Base-by-base conservation (phyloP, 2,113 vertebrate genomes). In the Nannospalax galili region DNA sequence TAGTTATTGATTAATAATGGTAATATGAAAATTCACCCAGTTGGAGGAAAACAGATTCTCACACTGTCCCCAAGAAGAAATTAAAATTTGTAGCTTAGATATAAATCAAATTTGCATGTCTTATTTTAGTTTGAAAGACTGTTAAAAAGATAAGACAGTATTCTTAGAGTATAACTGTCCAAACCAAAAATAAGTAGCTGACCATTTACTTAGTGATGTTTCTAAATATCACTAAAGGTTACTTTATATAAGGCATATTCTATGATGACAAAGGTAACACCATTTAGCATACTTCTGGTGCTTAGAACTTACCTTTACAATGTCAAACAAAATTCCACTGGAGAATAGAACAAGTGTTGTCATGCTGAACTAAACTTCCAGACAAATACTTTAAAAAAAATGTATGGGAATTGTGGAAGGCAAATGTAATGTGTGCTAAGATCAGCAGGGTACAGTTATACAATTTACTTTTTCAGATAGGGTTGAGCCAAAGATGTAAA, bases 1-100 rank as follows among this genome's bases (percentile, higher is more conserved):
- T 85, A 58, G 64, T 81, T 56, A 95, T 24, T 95, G 19, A n/a
- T n/a, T 52, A 93, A 65, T 37, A 88, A 69, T 42, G 17, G 62
- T 42, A 87, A 87, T 70, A 48, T 77, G 91, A 26, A 92, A 82
- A 60, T 79, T 30, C 7, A 85, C 15, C 1, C 22, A 82, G 37
- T 56, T 84, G 48, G 35, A 75, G 93, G 52, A 1, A 86, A 86
- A 28, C 2, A 87, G 15, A 45, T 94, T 94, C 16, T 77, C 37
- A 56, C 30, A 70, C 7, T 8, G 26, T 86, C 56, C 35, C 35
- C 5, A 70, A 91, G 48, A 72, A 93, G 0, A 22, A 37, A 35
- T 40, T 37, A 91, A 7, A 89, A 92, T 60, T 65, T 70, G 42
- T 42, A 91, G 19, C 42, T 90, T 97, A 70, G 52, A 86, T 62